phyloP scores from a whole-genome alignment of 2,113 vertebrate species.

The Planiliza haematocheilus region DNA sequence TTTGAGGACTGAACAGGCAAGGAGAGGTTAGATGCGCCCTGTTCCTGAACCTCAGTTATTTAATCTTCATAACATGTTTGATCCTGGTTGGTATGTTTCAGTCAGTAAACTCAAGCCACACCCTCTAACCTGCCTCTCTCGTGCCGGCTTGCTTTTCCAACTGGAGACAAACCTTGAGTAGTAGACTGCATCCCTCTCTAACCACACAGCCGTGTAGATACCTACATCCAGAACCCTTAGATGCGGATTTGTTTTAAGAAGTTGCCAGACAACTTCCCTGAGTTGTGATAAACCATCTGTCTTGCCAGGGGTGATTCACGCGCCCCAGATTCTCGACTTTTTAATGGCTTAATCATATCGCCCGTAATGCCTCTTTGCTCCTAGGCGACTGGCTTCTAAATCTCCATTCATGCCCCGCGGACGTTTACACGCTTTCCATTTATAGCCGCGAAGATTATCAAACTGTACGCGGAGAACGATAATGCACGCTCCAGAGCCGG shows the following conservation, averaged over 20 bases:
- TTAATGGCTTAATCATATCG: constrained; percentile 61
- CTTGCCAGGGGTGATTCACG: constrained; percentile 51
- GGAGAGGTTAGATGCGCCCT: too few relatives aligned
- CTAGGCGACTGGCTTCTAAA: constrained; percentile 52
- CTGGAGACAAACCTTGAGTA: neutral
- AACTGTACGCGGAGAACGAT: constrained; percentile 53
- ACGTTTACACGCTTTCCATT: constrained; percentile 63
- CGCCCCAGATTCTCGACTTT: constrained; percentile 65
- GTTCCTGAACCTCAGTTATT: too few relatives aligned
- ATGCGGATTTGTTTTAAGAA: constrained; percentile 29
- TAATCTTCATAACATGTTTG: neutral
- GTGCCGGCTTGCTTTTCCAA: constrained; percentile 9
- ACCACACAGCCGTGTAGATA: constrained; percentile 1
- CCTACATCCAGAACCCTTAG: constrained; percentile 6
- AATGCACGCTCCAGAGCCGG: constrained; percentile 48
- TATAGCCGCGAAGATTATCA: constrained; percentile 69
- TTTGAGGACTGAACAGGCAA: too few relatives aligned
- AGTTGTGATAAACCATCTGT: constrained; percentile 58
- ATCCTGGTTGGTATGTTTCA: neutral
- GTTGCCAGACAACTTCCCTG: constrained; percentile 36
- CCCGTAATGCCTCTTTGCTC: constrained; percentile 60
- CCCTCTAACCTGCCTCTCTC: neutral
- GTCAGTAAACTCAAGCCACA: neutral
- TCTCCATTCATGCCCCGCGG: constrained; percentile 47
- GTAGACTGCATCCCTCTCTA: neutral